A percentile compares a stretch with the other conserved stretches of the same genome.
phyloP scores from a whole-genome alignment of 2,797 vertebrate species.

The Artibeus lituratus region DNA sequence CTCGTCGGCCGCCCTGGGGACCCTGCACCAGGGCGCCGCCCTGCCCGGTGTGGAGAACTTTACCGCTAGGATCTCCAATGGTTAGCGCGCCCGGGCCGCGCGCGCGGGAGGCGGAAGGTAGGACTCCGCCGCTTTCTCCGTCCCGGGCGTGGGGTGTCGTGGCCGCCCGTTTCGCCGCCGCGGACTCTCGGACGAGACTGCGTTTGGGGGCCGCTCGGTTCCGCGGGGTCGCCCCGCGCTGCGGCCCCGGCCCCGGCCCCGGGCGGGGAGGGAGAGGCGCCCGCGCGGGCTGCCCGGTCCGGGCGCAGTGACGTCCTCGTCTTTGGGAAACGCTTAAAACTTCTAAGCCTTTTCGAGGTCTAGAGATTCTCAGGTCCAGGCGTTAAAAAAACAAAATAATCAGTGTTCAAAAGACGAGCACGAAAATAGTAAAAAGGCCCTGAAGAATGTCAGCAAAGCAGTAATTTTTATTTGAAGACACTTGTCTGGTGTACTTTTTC shows the following conservation, averaged over 20 bases:
- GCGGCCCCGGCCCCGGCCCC: not conserved
- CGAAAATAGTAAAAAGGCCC: slow-evolving; percentile 57
- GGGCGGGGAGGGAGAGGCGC: not conserved
- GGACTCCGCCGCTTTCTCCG: not conserved
- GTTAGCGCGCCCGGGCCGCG: slow-evolving; percentile 81
- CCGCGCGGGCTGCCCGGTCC: not conserved
- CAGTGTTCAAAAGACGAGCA: slow-evolving; percentile 37
- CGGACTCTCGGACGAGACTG: not conserved
- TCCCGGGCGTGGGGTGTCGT: not conserved
- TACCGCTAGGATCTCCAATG: slow-evolving; percentile 89
- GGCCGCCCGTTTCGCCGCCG: not conserved
- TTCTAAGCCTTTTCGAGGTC: slow-evolving; percentile 74
- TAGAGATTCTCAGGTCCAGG: slow-evolving; percentile 83
- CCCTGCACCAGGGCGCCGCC: slow-evolving; percentile 83
- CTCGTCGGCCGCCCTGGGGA: slow-evolving; percentile 82
- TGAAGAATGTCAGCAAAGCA: slow-evolving; percentile 75
- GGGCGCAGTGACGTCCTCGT: slow-evolving; percentile 9
- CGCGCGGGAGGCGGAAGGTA: slow-evolving; percentile 59
- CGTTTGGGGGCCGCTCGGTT: not conserved
- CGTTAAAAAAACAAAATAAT: slow-evolving; percentile 66
- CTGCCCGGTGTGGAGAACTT: slow-evolving; percentile 88
- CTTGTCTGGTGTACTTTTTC: slow-evolving; percentile 80
- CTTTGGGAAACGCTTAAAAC: slow-evolving; percentile 10
- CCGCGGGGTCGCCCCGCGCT: not conserved
- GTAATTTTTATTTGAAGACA: slow-evolving; percentile 79